These are phyloP conservation scores for Actenoides hombroni DNA, from an alignment of 2,113 vertebrate genomes.

Conservation along the genomic window DNA sequence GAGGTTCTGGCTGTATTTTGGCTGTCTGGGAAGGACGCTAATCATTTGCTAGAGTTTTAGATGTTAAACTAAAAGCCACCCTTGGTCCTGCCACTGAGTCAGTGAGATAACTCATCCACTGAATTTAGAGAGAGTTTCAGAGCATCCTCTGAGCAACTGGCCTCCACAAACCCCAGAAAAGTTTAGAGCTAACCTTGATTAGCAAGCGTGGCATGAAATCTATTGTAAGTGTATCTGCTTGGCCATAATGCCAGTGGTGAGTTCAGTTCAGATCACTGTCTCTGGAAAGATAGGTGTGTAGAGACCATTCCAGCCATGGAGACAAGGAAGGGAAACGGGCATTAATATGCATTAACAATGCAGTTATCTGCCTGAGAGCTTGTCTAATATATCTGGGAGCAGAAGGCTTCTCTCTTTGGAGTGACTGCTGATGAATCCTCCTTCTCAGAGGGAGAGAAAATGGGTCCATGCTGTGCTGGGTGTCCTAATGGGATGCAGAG, in stretches of 20 bases:
- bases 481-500: neutral
- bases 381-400: neutral
- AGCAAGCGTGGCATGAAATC: neutral
- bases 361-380: neutral
- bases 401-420: neutral
- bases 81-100: neutral
- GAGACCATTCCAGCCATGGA: neutral
- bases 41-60: neutral
- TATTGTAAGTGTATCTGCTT: neutral
- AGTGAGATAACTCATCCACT: neutral
- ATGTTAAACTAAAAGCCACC: neutral
- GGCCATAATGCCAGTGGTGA: neutral
- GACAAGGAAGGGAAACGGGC: neutral
- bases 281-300: neutral
- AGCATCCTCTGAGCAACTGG: neutral
- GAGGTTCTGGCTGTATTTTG: neutral
- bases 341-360: constrained; percentile 25
- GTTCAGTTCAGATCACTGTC: neutral
- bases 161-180: neutral
- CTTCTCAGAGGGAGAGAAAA: neutral
- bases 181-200: neutral
- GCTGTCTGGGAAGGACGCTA: neutral
- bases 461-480: neutral
- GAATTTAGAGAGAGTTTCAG: neutral
- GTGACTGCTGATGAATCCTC: neutral